Base-by-base conservation (phyloP, 1,140 invertebrate species). In the Drosophila parvula region DNA sequence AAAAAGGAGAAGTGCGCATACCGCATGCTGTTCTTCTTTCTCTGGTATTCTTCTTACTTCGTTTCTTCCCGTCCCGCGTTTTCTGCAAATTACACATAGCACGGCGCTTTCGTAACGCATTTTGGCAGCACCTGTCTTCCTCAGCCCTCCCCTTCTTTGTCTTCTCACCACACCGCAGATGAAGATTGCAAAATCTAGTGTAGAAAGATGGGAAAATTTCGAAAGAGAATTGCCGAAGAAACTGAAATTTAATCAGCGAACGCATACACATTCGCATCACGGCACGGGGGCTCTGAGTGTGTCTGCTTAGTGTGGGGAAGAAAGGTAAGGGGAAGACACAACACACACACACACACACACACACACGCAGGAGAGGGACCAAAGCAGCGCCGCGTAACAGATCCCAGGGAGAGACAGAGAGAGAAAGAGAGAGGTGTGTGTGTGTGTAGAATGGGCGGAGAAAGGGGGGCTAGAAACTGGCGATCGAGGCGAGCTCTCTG, bases 181-280 rank as follows among this genome's bases (percentile, higher is more conserved):
- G 51, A 55, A 55, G 43, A 73, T 80, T 79, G 78, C 70, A 58
- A 79, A 79, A 79, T 79, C 34, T 57, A 53, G 45, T 51, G 36
- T 58, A 67, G 40, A 71, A 70, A 56, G 50, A 71, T 71, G 45
- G 65, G 48, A 77, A 77, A 60, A 81, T 81, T 81, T 78, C 69
- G 55, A 82, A 74, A 82, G 57, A 74, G 69, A 38, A 69, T 60
- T 65, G 55, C 74, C 62, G 30, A 67, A 30, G 62, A 76, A 73
- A 88, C 60, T 88, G 84, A 89, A 88, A 88, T 89, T 88, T 75
- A 88, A 88, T 88, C 84, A 84, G 84, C 77, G 55, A 63, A 60
- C 80, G 43, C 70, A 81, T 18, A 83, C 56, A 69, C 11, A 69
- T 12, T 40, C 30, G 50, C 14, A 12, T 5, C 48, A 32, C 48